Evolutionary conservation across 1,140 invertebrate species (phyloP).

Genomic region (Pseudomyrmex dendroicus): DNA sequence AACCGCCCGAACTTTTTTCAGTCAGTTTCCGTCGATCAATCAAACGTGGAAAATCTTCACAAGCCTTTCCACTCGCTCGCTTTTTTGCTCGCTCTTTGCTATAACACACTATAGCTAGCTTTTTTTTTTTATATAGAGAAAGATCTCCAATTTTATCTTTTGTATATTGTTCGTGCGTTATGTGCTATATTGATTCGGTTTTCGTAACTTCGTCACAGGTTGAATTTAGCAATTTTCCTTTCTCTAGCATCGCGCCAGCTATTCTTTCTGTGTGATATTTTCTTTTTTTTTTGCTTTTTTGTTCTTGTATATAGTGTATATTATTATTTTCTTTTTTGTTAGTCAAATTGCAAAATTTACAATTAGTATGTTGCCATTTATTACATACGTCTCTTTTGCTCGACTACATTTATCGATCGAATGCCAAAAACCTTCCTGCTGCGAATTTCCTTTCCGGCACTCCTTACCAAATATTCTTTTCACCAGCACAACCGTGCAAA

Average conservation of each 20-base stretch:
- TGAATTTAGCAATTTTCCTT: background rate
- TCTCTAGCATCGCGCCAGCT: background rate
- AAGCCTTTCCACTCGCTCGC: slow-evolving; percentile 9
- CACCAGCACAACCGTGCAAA: background rate
- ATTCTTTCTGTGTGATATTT: background rate
- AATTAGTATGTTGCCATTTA: background rate
- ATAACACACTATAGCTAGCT: background rate
- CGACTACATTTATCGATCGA: background rate
- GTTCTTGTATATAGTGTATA: background rate
- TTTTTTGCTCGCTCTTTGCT: slow-evolving; percentile 28
- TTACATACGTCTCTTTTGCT: background rate
- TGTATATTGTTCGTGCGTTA: background rate
- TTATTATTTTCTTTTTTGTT: background rate
- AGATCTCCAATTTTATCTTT: slow-evolving; percentile 45
- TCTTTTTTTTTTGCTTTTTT: background rate
- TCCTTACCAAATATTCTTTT: slow-evolving; percentile 3
- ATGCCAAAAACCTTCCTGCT: slow-evolving; percentile 17
- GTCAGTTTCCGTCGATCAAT: slow-evolving; percentile 27
- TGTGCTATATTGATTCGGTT: slow-evolving; percentile 35
- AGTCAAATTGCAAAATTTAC: background rate
- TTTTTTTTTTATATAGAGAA: slow-evolving; percentile 38
- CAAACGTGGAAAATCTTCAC: slow-evolving; percentile 29
- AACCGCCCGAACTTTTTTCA: background rate
- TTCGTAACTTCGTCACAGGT: slow-evolving; percentile 21
- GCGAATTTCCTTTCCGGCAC: slow-evolving; percentile 11